Evolutionary conservation across 1,140 invertebrate genomes (phyloP), one percentile per base, ranked within the genome.

Genomic region (Andricus grossulariae): DNA sequence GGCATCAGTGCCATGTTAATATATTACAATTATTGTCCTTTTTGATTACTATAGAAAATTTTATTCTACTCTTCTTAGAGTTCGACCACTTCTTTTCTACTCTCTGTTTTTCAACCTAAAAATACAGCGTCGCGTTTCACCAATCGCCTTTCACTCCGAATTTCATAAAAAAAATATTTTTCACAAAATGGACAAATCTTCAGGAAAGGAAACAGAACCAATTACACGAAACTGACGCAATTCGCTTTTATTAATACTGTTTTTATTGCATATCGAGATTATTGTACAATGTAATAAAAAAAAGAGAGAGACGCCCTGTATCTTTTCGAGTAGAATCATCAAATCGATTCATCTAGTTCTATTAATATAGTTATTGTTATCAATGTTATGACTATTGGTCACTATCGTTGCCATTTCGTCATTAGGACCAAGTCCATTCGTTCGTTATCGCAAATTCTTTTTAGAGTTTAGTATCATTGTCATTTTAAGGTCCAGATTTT

Each of bases 361-460:
- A 66, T 66, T 13, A 66, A 66, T 39, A 66, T 25, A 66, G 25
- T 57, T 57, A 82, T 79, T 80, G 78, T 80, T 82, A 80, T 80
- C 50, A 80, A 78, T 80, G 81, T 76, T 78, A 81, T 73, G 79
- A 75, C 79, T 82, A 79, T 77, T 79, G 77, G 79, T 82, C 77
- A 66, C 76, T 50, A 76, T 78, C 39, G 76, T 82, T 82, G 76
- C 78, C 74, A 82, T 66, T 66, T 39, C 8, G 60, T 45, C 15
- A 66, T 66, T 66, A 66, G 60, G 25, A 39, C 25, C n/a, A 45
- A 66, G 25, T 32, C 25, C 25, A 15, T 39, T 66, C 21, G 39
- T 66, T 66, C 60, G 32, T 66, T 66, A 66, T 66, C 25, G 39
- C 32, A 32, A 66, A 66, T 66, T 66, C 39, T 15, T 15, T 66